Base-by-base conservation (phyloP, 2,113 vertebrate species). In the Chloropsis cyanopogon region DNA sequence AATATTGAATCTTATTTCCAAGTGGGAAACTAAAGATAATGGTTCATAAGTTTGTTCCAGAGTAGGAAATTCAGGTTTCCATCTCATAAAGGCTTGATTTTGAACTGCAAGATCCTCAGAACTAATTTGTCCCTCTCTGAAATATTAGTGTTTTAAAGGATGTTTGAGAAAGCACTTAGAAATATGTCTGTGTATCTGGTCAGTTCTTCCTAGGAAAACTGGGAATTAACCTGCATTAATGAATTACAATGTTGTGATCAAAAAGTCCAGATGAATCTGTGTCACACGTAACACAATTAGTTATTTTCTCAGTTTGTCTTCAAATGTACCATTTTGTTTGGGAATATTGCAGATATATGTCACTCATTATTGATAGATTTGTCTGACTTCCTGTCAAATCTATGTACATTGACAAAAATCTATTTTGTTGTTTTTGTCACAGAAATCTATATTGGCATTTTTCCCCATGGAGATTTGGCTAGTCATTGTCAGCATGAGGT, bases 361-460 rank as follows among this genome's bases (percentile, higher is more conserved):
- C 97, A 97, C 95, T 98, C 92, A 95, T 95, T 98, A 97, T 96
- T 98, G 97, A 97, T 97, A 95, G 97, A 97, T 98, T 98, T 98
- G 96, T 98, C 96, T 97, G 97, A 98, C 97, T 98, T 97, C 97
- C 97, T 98, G 97, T 98, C 97, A 98, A 98, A 98, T 98, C 97
- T 95, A 96, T 98, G 97, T 97, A 98, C 98, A 98, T 98, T 97
- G 98, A 98, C 98, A 98, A 98, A 98, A 98, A 98, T 98, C 97
- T 97, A 98, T 98, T 98, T 98, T 98, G 98, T 97, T 98, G 97
- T 98, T 98, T 98, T 98, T 97, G 97, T 98, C 97, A 96, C 97
- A 96, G 97, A 98, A 98, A 98, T 98, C 97, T 98, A 97, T 97
- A 97, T 97, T 98, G 98, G 98, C 98, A 98, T 90, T 89, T 86